Evolutionary conservation across 2,888 invertebrate genomes (phyloP).

Genomic region (Cryptophagus acutangulus): DNA sequence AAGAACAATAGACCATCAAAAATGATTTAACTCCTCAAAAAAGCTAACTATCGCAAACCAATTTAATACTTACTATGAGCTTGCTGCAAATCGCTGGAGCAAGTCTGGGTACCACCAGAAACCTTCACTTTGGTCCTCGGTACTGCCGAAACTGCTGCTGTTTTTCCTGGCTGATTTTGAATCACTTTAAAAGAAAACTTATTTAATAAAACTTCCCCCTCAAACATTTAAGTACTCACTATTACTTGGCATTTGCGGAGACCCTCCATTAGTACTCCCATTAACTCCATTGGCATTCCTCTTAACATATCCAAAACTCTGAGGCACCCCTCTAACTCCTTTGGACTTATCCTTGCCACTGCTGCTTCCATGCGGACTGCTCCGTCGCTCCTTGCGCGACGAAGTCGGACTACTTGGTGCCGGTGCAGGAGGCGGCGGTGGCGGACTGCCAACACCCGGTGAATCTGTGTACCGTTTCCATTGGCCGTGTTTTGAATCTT

Average conservation of each 20-base stretch:
- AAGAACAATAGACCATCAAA: too few species aligned
- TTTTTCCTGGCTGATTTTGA: conserved; percentile 47
- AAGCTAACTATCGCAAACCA: not conserved
- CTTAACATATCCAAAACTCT: conserved; percentile 82
- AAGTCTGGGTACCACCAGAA: conserved; percentile 85
- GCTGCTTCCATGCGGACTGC: conserved; percentile 42
- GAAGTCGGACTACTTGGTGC: conserved; percentile 47
- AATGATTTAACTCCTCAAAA: not conserved
- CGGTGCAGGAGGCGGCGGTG: conserved; percentile 52
- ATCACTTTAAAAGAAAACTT: conserved; percentile 27
- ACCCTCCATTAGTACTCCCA: conserved; percentile 45
- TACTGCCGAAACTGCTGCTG: conserved; percentile 80
- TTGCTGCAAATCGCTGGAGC: conserved; percentile 43
- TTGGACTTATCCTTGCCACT: conserved; percentile 44
- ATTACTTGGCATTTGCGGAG: conserved; percentile 20
- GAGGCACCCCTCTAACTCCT: conserved; percentile 69
- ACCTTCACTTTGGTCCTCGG: conserved; percentile 84
- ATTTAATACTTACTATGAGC: conserved; percentile 36
- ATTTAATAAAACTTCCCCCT: not conserved
- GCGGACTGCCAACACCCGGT: conserved; percentile 59
- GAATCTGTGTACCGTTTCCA: conserved; percentile 64
- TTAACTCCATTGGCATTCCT: conserved; percentile 49
- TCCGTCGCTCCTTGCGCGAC: conserved; percentile 44
- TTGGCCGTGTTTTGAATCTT: conserved; percentile 44
- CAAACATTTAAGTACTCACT: not conserved